Conservation (phyloP, 2,797 vertebrate species). For the Gymnocypris eckloni region DNA sequence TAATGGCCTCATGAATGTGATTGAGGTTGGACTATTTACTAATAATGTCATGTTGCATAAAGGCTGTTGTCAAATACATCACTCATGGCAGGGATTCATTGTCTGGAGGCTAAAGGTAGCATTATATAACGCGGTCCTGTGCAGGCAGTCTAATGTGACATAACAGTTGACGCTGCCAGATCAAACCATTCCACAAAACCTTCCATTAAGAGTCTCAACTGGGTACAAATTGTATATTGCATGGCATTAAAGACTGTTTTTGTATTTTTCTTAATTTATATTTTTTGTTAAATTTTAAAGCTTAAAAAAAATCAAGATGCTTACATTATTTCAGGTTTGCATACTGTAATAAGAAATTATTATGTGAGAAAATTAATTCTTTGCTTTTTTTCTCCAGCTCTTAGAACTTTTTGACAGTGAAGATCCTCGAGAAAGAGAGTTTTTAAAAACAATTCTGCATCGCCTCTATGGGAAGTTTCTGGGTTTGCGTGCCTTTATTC, state of each 20-base stretch:
- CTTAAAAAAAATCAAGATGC: neutral
- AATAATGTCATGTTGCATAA: constrained; percentile 34
- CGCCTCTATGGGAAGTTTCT: constrained; percentile 98
- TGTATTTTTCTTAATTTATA: neutral
- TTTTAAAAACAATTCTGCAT: constrained; percentile 97
- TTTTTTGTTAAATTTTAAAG: no score
- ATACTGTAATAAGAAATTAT: neutral
- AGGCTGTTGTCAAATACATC: constrained; percentile 39
- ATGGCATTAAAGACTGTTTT: neutral
- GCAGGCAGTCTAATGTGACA: constrained; percentile 26
- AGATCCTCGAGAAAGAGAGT: constrained; percentile 96
- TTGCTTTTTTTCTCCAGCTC: constrained; percentile 74
- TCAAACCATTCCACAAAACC: constrained; percentile 12
- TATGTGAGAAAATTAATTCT: neutral
- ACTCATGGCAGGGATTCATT: constrained; percentile 6
- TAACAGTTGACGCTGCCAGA: constrained; percentile 13
- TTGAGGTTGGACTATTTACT: constrained; percentile 16
- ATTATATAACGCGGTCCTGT: constrained; percentile 28
- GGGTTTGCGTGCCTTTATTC: constrained; percentile 95
- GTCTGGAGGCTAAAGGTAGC: constrained; percentile 35
- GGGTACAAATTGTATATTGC: neutral
- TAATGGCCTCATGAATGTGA: constrained; percentile 6
- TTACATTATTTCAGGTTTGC: neutral
- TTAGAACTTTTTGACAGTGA: constrained; percentile 97
- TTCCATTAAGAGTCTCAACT: constrained; percentile 17